A percentile compares a stretch with the other conserved stretches of the same genome.
phyloP scores from a whole-genome alignment of 2,888 invertebrate species.

The Calameuta idolon region DNA sequence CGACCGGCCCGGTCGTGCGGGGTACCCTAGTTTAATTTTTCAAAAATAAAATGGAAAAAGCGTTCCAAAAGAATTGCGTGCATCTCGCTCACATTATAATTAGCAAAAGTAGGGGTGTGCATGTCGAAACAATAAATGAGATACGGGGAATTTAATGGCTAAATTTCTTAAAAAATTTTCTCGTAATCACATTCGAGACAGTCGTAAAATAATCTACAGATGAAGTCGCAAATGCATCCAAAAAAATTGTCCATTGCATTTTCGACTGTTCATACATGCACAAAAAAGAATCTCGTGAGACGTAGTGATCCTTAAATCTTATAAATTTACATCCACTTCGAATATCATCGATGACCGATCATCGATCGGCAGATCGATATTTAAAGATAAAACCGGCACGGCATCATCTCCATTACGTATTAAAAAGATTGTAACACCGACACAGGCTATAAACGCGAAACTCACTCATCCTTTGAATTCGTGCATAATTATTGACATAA shows the following conservation, averaged over 20 bases:
- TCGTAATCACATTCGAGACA: neutral
- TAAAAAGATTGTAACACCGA: neutral
- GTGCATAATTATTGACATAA: conserved; percentile 67
- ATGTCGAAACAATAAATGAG: neutral
- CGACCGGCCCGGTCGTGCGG: neutral
- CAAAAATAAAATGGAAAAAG: neutral
- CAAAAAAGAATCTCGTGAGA: neutral
- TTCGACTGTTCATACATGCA: neutral
- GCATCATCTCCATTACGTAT: neutral
- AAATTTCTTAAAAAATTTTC: too few species aligned
- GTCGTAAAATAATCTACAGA: neutral
- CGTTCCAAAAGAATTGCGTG: neutral
- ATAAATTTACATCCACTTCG: neutral
- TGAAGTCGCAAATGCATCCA: neutral
- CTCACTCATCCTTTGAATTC: conserved; percentile 63
- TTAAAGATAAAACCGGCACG: conserved; percentile 7
- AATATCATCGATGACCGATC: neutral
- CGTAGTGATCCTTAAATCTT: neutral
- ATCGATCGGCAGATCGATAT: conserved; percentile 8
- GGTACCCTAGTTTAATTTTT: neutral
- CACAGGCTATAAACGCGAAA: neutral
- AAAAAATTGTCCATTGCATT: neutral
- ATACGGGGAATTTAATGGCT: neutral
- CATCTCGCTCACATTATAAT: neutral
- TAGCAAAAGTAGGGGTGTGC: neutral